Evolutionary conservation across 2,797 vertebrate species (phyloP), one percentile per base, ranked within the genome.

Genomic region (Aeoliscus strigatus): DNA sequence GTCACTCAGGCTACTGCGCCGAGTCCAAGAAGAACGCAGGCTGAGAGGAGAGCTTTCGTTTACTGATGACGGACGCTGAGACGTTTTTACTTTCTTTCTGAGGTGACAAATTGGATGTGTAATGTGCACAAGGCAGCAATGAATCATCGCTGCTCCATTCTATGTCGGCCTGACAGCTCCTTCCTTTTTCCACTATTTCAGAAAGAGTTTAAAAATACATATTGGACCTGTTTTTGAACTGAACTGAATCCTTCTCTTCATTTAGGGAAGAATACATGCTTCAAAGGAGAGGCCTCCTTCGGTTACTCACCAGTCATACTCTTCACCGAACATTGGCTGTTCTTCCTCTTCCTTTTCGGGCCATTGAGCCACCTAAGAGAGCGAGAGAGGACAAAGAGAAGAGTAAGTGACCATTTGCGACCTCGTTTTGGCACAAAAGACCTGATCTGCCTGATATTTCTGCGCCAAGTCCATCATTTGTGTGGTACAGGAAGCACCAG

Each of bases 241-340:
- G n/a, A n/a, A n/a, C n/a, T n/a, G n/a, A n/a, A n/a, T n/a, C n/a
- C n/a, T n/a, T n/a, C n/a, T n/a, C n/a, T n/a, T n/a, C n/a, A n/a
- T n/a, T n/a, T n/a, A n/a, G n/a, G n/a, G n/a, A n/a, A n/a, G n/a
- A n/a, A n/a, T n/a, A n/a, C n/a, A n/a, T n/a, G n/a, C n/a, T n/a
- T n/a, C n/a, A n/a, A n/a, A n/a, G n/a, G n/a, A n/a, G n/a, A n/a
- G n/a, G n/a, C n/a, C n/a, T n/a, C n/a, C n/a, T n/a, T n/a, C n/a
- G n/a, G n/a, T n/a, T n/a, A 86, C 89, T 86, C 81, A 97, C 95
- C 95, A 91, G 94, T 94, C 94, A 97, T 94, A 82, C 90, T 93
- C 91, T 98, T 98, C 91, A 97, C 87, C 86, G 94, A 93, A 94
- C 94, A 96, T 91, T 95, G 93, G 88, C 95, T 96, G 90, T 93